phyloP scores from a whole-genome alignment of 2,797 vertebrate genomes.

The Psittacula echo region DNA sequence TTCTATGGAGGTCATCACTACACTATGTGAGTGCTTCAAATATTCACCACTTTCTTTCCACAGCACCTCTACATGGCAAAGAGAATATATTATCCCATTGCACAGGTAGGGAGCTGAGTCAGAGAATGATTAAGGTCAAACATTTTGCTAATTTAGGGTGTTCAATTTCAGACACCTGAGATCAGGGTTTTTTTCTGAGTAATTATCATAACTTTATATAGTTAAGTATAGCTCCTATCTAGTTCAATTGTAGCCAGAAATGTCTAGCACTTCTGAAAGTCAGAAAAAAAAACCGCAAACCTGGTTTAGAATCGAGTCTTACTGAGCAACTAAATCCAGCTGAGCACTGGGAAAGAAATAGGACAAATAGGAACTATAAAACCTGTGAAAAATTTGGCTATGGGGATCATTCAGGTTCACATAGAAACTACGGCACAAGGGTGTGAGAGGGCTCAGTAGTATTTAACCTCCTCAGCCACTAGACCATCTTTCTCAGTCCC shows the following conservation, averaged over 20 bases:
- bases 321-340: background rate
- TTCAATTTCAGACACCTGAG: slow-evolving; percentile 12
- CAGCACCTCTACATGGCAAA: background rate
- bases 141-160: slow-evolving; percentile 40
- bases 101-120: background rate
- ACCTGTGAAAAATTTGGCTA: background rate
- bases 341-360: background rate
- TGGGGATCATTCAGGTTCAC: background rate
- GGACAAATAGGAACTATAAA: background rate
- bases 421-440: fast-evolving
- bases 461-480: background rate
- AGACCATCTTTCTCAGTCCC: background rate
- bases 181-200: background rate
- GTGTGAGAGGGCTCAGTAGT: fast-evolving
- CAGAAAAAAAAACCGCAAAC: background rate
- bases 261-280: slow-evolving; percentile 19
- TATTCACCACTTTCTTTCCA: background rate
- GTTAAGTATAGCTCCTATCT: slow-evolving; percentile 10
- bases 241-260: background rate
- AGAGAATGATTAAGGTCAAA: slow-evolving; percentile 51
- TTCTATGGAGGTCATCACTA: background rate
- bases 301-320: background rate
- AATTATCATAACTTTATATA: slow-evolving; percentile 42
- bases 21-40: background rate
- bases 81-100: background rate